Conservation (phyloP, 2,797 vertebrate species). For the Acomys russatus region DNA sequence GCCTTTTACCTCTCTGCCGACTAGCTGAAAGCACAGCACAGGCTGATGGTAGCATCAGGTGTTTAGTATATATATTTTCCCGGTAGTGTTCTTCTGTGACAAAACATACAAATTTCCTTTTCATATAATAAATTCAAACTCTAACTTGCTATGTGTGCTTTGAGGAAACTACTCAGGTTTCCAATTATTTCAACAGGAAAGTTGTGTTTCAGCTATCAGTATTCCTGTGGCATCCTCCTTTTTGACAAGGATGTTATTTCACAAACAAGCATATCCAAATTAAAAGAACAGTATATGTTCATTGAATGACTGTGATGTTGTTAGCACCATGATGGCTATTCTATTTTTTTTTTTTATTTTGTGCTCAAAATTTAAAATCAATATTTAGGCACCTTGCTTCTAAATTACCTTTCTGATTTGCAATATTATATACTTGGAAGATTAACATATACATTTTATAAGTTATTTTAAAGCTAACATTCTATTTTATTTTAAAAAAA, state of each 20-base stretch:
- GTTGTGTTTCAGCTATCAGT: neutral
- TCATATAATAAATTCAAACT: conserved; percentile 3
- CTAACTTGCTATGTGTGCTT: neutral
- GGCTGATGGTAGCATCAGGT: neutral
- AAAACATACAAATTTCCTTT: conserved; percentile 31
- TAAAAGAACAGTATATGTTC: neutral
- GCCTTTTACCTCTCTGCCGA: neutral
- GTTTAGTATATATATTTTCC: neutral
- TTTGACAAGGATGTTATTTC: neutral
- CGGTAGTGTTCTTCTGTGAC: neutral
- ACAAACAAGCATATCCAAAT: neutral
- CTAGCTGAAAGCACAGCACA: neutral
- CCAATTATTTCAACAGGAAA: conserved; percentile 17
- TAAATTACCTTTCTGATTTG: neutral
- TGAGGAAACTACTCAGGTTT: neutral
- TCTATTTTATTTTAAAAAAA: conserved; percentile 23
- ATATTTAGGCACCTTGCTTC: neutral
- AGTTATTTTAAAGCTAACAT: neutral
- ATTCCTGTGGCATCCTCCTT: neutral
- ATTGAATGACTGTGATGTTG: neutral
- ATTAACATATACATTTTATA: neutral
- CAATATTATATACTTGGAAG: neutral
- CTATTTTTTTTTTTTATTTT: conserved; percentile 28
- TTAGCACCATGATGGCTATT: neutral
- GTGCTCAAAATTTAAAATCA: conserved; percentile 9